Evolutionary conservation across 2,888 invertebrate genomes (phyloP).

Genomic region (Drosophila yooni): DNA sequence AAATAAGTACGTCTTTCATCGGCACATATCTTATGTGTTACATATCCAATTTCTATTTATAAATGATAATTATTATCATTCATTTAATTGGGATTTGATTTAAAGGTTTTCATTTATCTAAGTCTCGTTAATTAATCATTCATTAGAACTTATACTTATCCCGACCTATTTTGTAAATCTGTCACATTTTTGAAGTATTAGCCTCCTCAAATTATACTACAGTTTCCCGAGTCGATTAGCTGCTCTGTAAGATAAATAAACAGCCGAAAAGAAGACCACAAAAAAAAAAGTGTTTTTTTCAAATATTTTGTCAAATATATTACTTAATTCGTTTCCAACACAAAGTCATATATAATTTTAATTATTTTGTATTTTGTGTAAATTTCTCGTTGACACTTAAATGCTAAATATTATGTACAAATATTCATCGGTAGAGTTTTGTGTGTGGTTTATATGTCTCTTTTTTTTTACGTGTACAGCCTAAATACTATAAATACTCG

Average conservation of each 20-base stretch:
- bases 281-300: not conserved
- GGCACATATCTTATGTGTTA: not conserved
- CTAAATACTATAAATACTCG: conserved; percentile 27
- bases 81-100: not conserved
- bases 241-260: not conserved
- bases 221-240: not conserved
- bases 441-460: conserved; percentile 5
- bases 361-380: conserved; percentile 44
- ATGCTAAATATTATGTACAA: conserved; percentile 69
- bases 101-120: not conserved
- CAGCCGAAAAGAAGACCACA: conserved; percentile 22
- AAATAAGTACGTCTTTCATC: not conserved
- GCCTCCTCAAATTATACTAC: conserved; percentile 19
- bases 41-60: not conserved
- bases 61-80: not conserved
- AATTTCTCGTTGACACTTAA: conserved; percentile 65
- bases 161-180: not conserved
- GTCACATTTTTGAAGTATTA: not conserved
- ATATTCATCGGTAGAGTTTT: conserved; percentile 59
- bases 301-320: conserved; percentile 27
- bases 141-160: not conserved
- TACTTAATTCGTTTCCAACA: conserved; percentile 53
- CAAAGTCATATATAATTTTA: conserved; percentile 57
- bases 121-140: not conserved
- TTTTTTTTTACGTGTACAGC: conserved; percentile 11